A percentile compares a stretch with the other conserved stretches of the same genome.
Evolutionary conservation across 1,140 invertebrate species (phyloP).

Genomic region (Diuraphis noxia): DNA sequence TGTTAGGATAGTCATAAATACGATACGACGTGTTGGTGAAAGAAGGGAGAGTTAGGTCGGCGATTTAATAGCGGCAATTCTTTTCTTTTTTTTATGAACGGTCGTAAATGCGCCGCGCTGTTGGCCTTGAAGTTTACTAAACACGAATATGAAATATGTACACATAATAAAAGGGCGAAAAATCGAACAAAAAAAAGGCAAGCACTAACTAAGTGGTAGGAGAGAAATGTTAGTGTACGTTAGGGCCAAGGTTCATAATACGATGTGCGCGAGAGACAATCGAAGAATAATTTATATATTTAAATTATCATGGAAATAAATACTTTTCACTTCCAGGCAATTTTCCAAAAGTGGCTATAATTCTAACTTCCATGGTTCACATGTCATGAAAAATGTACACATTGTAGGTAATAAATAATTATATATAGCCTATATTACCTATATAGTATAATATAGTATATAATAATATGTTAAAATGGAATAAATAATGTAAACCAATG

Average conservation of each 20-base stretch:
- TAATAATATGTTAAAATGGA: too few species aligned
- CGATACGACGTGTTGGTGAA: neutral
- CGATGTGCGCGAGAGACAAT: neutral
- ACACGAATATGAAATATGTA: conserved; percentile 3
- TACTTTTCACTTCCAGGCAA: neutral
- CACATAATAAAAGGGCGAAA: conserved; percentile 10
- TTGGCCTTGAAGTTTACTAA: conserved; percentile 19
- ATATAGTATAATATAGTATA: too few species aligned
- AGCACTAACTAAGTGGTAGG: too few species aligned
- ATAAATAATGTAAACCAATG: neutral
- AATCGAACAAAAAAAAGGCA: neutral
- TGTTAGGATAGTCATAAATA: neutral
- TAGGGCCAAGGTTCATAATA: neutral
- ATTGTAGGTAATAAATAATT: neutral
- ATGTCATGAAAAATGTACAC: neutral
- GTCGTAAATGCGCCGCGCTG: neutral
- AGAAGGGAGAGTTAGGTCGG: neutral
- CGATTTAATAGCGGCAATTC: neutral
- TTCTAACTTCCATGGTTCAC: neutral
- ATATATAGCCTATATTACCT: neutral
- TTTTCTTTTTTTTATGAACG: conserved; percentile 17
- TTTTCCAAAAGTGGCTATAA: neutral
- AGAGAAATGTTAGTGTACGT: too few species aligned
- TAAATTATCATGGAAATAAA: neutral
- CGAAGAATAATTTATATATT: neutral